These are phyloP conservation scores for Neoseiulus cucumeris DNA, from an alignment of 1,140 invertebrate genomes.

Conservation along the genomic window DNA sequence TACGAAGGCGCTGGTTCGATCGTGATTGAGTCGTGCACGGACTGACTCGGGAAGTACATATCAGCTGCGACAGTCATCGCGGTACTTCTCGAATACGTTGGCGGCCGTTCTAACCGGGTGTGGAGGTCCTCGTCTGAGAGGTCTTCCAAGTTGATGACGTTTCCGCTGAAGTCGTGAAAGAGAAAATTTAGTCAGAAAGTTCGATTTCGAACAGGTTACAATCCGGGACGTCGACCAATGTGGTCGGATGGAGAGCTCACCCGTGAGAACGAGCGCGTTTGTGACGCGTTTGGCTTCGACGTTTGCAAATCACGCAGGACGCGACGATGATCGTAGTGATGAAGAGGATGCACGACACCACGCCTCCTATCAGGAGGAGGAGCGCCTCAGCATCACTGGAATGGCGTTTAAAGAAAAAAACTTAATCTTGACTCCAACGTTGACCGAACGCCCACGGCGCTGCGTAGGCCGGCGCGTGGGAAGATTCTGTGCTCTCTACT, in stretches of 20 bases:
- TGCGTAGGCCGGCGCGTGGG: too few species aligned
- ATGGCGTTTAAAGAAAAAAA: not conserved
- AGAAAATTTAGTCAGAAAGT: not conserved
- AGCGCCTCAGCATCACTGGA: not conserved
- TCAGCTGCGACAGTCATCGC: not conserved
- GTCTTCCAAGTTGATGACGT: constrained; percentile 8
- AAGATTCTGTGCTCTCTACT: too few species aligned
- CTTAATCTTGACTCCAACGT: too few species aligned
- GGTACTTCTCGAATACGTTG: constrained; percentile 3
- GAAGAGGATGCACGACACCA: not conserved
- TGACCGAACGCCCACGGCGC: too few species aligned
- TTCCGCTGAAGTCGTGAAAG: not conserved
- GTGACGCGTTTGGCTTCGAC: not conserved
- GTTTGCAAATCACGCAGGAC: constrained; percentile 1
- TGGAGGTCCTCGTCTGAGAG: constrained; percentile 1
- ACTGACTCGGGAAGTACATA: not conserved
- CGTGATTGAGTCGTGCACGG: not conserved
- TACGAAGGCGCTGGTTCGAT: constrained; percentile 2
- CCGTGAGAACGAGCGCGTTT: constrained; percentile 6
- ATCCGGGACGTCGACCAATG: too few species aligned
- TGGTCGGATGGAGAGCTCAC: not conserved
- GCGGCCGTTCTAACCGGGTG: not conserved
- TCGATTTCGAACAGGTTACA: too few species aligned
- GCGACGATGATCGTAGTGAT: constrained; percentile 4
- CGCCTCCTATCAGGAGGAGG: not conserved